Conservation (phyloP, 2,113 vertebrate species). For the Syngnathus typhle region DNA sequence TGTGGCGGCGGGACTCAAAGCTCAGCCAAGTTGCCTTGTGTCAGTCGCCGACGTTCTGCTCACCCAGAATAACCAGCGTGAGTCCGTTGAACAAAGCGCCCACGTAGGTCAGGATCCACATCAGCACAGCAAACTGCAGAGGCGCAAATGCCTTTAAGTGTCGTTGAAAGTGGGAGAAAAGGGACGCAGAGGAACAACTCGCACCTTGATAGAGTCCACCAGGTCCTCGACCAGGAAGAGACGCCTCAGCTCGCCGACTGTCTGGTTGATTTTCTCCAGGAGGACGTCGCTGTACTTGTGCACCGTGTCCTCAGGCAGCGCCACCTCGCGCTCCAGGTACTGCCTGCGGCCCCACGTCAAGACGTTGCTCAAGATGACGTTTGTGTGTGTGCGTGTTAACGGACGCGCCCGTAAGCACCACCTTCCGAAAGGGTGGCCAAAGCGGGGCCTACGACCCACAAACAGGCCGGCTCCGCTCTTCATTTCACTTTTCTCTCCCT, state of each 20-base stretch:
- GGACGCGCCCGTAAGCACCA: too few species aligned
- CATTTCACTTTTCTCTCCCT: too few species aligned
- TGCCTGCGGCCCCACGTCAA: conserved; percentile 61
- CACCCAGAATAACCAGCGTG: conserved; percentile 91
- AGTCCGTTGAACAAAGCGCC: conserved; percentile 97
- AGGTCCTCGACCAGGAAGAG: conserved; percentile 95
- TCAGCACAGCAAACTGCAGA: conserved; percentile 85
- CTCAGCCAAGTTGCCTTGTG: too few species aligned
- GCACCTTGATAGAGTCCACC: conserved; percentile 96
- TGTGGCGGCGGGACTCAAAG: too few species aligned
- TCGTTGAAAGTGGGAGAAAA: not conserved
- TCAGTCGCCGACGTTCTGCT: conserved; percentile 20
- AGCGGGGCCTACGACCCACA: too few species aligned
- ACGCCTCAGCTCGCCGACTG: conserved; percentile 79
- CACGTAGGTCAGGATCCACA: conserved; percentile 97
- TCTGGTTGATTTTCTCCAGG: conserved; percentile 80
- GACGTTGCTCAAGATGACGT: too few species aligned
- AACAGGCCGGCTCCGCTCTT: too few species aligned
- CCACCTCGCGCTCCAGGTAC: conserved; percentile 83
- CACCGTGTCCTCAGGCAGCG: conserved; percentile 81
- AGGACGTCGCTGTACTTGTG: conserved; percentile 86
- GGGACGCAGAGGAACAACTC: not conserved
- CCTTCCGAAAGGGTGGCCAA: too few species aligned
- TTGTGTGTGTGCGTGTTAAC: too few species aligned
- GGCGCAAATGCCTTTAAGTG: not conserved